These are phyloP conservation scores for Neoniphon sammara DNA, from an alignment of 2,797 vertebrate genomes.

Conservation along the genomic window DNA sequence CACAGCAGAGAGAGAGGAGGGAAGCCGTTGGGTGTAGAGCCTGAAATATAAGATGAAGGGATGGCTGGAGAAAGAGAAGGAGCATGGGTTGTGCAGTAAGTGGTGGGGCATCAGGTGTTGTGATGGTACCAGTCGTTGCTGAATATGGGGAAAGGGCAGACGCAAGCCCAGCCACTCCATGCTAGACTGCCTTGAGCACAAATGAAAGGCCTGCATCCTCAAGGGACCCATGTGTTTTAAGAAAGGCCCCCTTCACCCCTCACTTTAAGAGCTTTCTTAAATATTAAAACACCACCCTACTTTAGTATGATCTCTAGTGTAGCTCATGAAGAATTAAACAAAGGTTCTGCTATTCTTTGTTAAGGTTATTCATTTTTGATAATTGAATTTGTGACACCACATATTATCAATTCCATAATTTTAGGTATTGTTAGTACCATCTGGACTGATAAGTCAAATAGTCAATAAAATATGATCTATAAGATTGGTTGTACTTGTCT, in stretches of 20 bases:
- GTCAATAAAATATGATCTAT: not conserved
- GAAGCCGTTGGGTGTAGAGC: conserved; percentile 5
- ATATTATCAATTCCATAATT: not conserved
- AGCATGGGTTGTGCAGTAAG: conserved; percentile 21
- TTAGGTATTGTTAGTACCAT: conserved; percentile 1
- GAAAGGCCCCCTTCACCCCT: conserved; percentile 31
- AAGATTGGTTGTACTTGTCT: not conserved
- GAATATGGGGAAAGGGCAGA: conserved; percentile 26
- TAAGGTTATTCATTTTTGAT: conserved; percentile 27
- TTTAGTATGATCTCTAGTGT: conserved; percentile 16
- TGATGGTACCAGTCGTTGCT: conserved; percentile 16
- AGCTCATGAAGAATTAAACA: conserved; percentile 38
- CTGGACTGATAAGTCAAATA: not conserved
- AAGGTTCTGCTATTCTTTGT: conserved; percentile 14
- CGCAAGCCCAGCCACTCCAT: conserved; percentile 5
- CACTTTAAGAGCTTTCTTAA: conserved; percentile 41
- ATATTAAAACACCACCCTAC: conserved; percentile 28
- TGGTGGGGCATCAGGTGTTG: conserved; percentile 45
- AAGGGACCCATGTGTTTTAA: conserved; percentile 19
- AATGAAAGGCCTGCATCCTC: conserved; percentile 33
- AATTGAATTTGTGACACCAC: conserved; percentile 7
- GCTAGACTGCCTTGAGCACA: conserved; percentile 14
- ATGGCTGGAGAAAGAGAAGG: conserved; percentile 22
- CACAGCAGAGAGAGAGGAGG: conserved; percentile 15
- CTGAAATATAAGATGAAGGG: conserved; percentile 32